Conservation (phyloP, 2,797 vertebrate species). For the Petrocephalus schoutedeni region DNA sequence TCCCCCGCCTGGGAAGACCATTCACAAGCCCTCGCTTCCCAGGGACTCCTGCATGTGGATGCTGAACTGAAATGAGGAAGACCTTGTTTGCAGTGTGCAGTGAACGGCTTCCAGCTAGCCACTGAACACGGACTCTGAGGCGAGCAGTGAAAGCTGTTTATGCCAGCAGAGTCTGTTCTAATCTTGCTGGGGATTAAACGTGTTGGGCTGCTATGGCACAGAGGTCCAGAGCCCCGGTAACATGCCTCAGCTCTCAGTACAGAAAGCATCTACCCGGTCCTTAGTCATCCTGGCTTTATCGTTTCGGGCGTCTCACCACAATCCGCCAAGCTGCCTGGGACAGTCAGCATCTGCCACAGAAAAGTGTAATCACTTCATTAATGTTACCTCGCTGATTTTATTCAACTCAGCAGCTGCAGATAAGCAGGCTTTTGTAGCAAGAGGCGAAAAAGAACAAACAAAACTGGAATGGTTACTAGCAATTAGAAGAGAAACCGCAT, state of each 20-base stretch:
- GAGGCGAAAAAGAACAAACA: neutral
- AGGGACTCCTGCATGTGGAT: neutral
- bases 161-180: neutral
- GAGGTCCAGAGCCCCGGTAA: neutral
- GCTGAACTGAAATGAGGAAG: neutral
- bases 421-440: neutral
- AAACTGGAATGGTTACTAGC: neutral
- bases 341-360: neutral
- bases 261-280: neutral
- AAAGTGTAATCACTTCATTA: neutral
- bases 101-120: neutral
- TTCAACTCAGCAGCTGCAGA: neutral
- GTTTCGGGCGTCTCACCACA: neutral
- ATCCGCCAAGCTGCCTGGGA: neutral
- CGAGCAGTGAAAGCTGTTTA: neutral
- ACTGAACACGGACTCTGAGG: neutral
- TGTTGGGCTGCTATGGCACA: neutral
- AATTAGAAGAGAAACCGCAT: neutral
- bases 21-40: neutral
- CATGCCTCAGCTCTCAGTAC: neutral
- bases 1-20: slow-evolving; percentile 11
- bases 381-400: neutral
- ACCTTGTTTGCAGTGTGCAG: neutral
- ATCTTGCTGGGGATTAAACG: neutral
- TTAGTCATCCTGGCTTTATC: neutral